Evolutionary conservation across 2,888 invertebrate genomes (phyloP).

Genomic region (Leptinotarsa haldemani): DNA sequence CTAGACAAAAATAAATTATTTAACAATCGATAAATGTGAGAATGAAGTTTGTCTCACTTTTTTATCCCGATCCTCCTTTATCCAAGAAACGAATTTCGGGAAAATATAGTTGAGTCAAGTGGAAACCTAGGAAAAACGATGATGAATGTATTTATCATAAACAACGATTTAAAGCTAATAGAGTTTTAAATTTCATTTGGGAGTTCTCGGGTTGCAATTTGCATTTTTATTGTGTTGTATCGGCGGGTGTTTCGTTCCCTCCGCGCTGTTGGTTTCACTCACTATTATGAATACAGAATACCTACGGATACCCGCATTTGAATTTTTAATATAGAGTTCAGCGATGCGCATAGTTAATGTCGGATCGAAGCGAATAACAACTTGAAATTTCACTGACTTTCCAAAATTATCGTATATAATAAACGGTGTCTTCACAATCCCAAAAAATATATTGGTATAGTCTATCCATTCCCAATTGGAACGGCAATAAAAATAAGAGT

Average conservation of each 20-base stretch:
- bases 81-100: too few species aligned
- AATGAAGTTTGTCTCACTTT: too few species aligned
- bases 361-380: background rate
- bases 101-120: background rate
- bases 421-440: too few species aligned
- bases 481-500: too few species aligned
- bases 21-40: too few species aligned
- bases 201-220: background rate
- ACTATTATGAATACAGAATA: conserved; percentile 10
- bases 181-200: conserved; percentile 10
- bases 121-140: background rate
- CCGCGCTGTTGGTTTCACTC: conserved; percentile 1
- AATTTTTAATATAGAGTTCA: conserved; percentile 8
- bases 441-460: too few species aligned
- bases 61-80: too few species aligned
- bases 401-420: background rate
- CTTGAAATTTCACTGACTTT: background rate
- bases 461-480: too few species aligned
- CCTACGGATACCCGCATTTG: background rate
- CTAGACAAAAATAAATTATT: too few species aligned
- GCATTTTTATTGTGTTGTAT: conserved; percentile 20
- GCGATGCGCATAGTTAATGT: background rate
- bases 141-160: conserved; percentile 11
- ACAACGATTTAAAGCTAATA: conserved; percentile 10
- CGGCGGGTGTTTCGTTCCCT: background rate